phyloP scores from a whole-genome alignment of 2,888 invertebrate genomes.

The Dysmachus trigonus region DNA sequence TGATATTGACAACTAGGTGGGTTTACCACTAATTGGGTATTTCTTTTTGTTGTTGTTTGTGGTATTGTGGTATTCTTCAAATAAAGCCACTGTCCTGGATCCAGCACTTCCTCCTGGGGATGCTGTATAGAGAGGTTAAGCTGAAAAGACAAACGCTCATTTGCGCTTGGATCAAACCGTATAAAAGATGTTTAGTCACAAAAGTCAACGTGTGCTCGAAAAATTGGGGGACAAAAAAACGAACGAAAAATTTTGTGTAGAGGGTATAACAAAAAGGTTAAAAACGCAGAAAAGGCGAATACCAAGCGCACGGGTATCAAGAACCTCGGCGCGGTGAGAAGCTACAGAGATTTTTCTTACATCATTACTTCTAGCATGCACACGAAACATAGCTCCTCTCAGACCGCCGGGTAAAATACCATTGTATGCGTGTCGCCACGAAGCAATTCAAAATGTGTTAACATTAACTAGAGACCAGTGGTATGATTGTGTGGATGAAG shows the following conservation, averaged over 20 bases:
- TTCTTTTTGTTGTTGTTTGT: too few relatives aligned
- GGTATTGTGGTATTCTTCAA: too few relatives aligned
- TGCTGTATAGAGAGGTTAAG: too few relatives aligned
- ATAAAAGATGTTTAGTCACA: conserved; percentile 36
- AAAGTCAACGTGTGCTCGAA: conserved; percentile 37
- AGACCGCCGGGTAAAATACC: too few relatives aligned
- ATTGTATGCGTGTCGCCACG: neutral
- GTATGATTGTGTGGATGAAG: conserved; percentile 1
- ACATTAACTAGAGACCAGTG: too few relatives aligned
- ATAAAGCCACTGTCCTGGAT: neutral
- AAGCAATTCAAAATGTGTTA: neutral
- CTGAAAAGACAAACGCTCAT: neutral
- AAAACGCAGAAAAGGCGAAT: conserved; percentile 27
- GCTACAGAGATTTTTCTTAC: conserved; percentile 37
- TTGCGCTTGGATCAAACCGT: neutral
- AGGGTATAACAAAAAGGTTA: conserved; percentile 32
- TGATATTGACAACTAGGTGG: conserved; percentile 2
- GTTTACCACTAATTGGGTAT: conserved; percentile 3
- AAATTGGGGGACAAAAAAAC: conserved; percentile 35
- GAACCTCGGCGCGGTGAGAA: conserved; percentile 30
- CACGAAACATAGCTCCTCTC: conserved; percentile 22
- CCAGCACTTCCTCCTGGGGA: neutral
- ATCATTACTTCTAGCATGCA: conserved; percentile 31
- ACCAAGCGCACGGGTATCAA: conserved; percentile 36
- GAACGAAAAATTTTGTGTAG: too few relatives aligned